Conservation (phyloP, 2,113 vertebrate species). For the Toxostoma redivivum region DNA sequence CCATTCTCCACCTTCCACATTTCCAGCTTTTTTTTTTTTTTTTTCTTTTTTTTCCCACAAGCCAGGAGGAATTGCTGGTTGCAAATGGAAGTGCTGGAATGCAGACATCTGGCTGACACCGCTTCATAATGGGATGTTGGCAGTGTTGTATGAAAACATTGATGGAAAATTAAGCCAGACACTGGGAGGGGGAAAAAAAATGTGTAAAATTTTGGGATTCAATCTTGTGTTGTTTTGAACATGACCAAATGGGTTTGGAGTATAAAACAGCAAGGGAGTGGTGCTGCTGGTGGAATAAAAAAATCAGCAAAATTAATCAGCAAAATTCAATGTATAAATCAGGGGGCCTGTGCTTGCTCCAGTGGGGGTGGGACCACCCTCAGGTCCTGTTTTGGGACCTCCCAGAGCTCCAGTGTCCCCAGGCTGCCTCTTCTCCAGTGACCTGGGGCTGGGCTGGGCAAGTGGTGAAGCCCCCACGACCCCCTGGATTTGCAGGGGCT, state of each 20-base stretch:
- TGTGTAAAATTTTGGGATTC: background rate
- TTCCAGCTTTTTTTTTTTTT: background rate
- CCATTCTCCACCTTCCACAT: accelerated
- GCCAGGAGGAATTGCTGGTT: background rate
- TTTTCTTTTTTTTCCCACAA: background rate
- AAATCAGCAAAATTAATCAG: background rate
- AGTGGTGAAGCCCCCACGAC: accelerated
- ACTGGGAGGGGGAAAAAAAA: accelerated
- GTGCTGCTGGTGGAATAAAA: background rate
- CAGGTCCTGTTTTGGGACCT: accelerated
- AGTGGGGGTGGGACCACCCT: background rate
- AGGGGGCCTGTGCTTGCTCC: accelerated
- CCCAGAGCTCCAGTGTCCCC: background rate
- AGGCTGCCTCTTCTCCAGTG: background rate
- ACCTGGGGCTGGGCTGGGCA: background rate
- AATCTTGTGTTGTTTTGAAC: background rate
- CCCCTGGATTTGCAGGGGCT: accelerated
- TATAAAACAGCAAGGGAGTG: background rate
- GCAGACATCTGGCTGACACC: background rate
- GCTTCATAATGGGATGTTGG: background rate
- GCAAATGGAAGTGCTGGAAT: background rate
- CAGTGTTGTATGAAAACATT: background rate
- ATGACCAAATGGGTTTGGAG: background rate
- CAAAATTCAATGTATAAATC: background rate
- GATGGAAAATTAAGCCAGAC: background rate